These are phyloP conservation scores for Panopea generosa DNA, from an alignment of 2,888 invertebrate genomes.

Conservation along the genomic window DNA sequence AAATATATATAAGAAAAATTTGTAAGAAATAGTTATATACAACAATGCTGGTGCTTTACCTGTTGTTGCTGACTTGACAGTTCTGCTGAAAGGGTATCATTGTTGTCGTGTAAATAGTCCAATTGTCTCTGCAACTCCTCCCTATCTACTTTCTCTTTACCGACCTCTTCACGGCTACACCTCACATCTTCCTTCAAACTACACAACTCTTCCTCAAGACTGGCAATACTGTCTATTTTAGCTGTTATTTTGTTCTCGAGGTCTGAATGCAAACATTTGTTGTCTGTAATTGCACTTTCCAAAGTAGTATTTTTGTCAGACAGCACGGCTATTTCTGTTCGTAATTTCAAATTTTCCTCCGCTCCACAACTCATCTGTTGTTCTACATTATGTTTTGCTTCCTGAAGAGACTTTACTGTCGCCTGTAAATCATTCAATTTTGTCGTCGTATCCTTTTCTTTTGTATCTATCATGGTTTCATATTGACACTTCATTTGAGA, in stretches of 20 bases:
- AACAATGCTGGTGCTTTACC: constrained; percentile 37
- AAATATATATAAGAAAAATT: too few relatives aligned
- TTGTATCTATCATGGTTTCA: constrained; percentile 53
- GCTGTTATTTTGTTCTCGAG: background rate
- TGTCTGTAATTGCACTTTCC: constrained; percentile 1
- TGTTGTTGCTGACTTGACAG: constrained; percentile 68
- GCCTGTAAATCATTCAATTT: constrained; percentile 18
- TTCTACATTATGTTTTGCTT: constrained; percentile 1
- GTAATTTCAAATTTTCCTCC: constrained; percentile 8
- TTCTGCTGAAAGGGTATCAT: constrained; percentile 62
- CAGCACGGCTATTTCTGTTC: constrained; percentile 2
- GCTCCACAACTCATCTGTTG: background rate
- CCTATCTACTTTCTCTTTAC: constrained; percentile 43
- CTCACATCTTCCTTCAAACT: constrained; percentile 21
- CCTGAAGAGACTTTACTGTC: constrained; percentile 9
- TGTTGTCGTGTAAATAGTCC: constrained; percentile 49
- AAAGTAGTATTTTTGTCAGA: constrained; percentile 15
- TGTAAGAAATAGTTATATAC: too few relatives aligned
- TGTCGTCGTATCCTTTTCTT: constrained; percentile 46
- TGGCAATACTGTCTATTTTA: background rate
- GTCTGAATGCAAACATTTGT: background rate
- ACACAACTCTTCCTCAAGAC: constrained; percentile 12
- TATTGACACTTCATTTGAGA: constrained; percentile 64
- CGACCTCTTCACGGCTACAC: constrained; percentile 27
- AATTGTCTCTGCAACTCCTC: constrained; percentile 48